phyloP scores from a whole-genome alignment of 1,140 invertebrate species.

The Drosophila watanabei region DNA sequence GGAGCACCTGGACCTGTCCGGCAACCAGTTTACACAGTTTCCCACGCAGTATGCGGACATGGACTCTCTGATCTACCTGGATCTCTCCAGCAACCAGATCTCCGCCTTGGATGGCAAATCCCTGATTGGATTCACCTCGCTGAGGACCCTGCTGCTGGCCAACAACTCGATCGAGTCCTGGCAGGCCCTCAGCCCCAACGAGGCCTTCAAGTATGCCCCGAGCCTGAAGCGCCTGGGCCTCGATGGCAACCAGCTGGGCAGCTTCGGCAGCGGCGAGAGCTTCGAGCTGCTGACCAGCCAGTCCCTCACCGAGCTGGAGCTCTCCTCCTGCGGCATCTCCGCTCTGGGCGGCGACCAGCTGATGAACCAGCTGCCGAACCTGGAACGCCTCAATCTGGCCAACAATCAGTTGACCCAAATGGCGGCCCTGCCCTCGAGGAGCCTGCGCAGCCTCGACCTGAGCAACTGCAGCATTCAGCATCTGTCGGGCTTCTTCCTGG shows the following conservation, averaged over 20 bases:
- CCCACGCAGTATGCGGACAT: constrained; percentile 85
- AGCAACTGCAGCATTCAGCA: constrained; percentile 87
- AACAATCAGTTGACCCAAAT: constrained; percentile 86
- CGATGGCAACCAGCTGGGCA: constrained; percentile 86
- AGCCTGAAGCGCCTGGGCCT: constrained; percentile 86
- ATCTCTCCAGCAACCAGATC: constrained; percentile 87
- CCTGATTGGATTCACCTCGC: constrained; percentile 86
- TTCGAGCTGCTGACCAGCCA: constrained; percentile 83
- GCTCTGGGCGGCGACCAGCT: constrained; percentile 86
- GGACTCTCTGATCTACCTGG: constrained; percentile 86
- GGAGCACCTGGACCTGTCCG: constrained; percentile 86
- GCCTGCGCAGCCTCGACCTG: constrained; percentile 87
- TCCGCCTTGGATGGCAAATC: constrained; percentile 82
- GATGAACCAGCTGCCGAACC: constrained; percentile 86
- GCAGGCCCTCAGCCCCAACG: constrained; percentile 86
- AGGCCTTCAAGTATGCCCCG: constrained; percentile 83
- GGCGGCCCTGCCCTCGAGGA: constrained; percentile 86
- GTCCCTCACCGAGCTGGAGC: constrained; percentile 86
- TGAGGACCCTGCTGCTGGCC: constrained; percentile 87
- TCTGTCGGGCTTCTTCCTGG: constrained; percentile 86
- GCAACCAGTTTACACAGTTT: constrained; percentile 86
- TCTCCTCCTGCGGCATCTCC: constrained; percentile 87
- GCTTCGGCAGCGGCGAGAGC: constrained; percentile 86
- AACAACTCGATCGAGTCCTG: constrained; percentile 87
- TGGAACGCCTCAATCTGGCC: constrained; percentile 87